A percentile compares a stretch with the other conserved stretches of the same genome.
These are phyloP conservation scores for Micromys minutus DNA, from an alignment of 2,113 vertebrate species.

Conservation along the genomic window DNA sequence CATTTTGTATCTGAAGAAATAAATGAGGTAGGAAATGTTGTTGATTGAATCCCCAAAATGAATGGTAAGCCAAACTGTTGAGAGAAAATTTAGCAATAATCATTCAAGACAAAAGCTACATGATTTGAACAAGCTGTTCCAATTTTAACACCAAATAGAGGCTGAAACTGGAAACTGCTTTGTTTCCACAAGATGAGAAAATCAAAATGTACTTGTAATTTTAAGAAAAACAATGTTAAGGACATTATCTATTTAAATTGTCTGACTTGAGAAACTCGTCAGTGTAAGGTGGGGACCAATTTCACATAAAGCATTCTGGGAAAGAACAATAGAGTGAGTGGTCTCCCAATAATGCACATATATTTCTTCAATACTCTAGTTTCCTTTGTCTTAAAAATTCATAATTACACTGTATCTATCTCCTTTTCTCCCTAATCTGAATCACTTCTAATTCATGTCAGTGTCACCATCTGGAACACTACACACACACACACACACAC, in stretches of 20 bases:
- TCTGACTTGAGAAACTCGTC: conserved; percentile 31
- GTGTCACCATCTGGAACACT: background rate
- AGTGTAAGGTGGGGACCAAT: background rate
- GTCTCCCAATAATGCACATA: background rate
- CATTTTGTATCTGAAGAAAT: conserved; percentile 36
- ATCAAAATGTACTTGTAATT: conserved; percentile 38
- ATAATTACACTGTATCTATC: background rate
- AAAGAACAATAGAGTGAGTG: background rate
- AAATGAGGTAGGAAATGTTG: conserved; percentile 45
- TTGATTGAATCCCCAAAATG: conserved; percentile 56
- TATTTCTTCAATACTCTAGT: background rate
- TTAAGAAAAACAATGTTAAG: conserved; percentile 28
- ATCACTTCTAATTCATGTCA: background rate
- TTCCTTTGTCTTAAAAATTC: too few species aligned
- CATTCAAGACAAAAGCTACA: conserved; percentile 70
- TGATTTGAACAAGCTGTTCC: conserved; percentile 64
- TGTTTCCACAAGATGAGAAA: conserved; percentile 48
- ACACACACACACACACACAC: background rate
- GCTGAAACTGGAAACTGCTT: conserved; percentile 64
- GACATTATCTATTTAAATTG: conserved; percentile 42
- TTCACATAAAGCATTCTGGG: conserved; percentile 42
- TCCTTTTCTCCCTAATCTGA: background rate
- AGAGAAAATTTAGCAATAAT: conserved; percentile 65
- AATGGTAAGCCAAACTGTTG: conserved; percentile 62
- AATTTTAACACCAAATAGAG: conserved; percentile 71